Conservation (phyloP, 2,113 vertebrate genomes). For the Alethe diademata region DNA sequence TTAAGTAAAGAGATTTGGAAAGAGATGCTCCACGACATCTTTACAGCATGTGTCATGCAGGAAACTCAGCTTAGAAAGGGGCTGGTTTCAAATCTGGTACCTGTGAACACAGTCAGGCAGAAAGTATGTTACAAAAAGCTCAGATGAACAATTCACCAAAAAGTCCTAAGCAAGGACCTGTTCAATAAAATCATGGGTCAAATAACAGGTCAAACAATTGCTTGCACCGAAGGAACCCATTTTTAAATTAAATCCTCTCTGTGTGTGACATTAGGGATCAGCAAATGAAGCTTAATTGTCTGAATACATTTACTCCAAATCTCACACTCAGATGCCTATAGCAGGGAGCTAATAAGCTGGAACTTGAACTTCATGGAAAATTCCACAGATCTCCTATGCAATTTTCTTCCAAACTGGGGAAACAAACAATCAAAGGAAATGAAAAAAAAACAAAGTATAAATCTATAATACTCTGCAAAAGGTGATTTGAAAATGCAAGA, state of each 20-base stretch:
- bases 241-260: slow-evolving; percentile 10
- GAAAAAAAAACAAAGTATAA: background rate
- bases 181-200: background rate
- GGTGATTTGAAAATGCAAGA: background rate
- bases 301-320: slow-evolving; percentile 25
- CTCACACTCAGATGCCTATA: background rate
- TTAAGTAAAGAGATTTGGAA: background rate
- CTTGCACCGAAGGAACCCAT: background rate
- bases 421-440: background rate
- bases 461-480: background rate
- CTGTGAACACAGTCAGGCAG: background rate
- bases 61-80: background rate
- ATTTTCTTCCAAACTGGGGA: background rate
- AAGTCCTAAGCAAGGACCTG: background rate
- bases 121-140: background rate
- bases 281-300: slow-evolving; percentile 49
- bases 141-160: background rate
- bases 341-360: background rate
- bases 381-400: background rate
- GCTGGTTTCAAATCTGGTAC: background rate
- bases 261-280: slow-evolving; percentile 21
- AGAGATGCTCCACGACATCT: background rate
- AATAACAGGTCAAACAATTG: background rate
- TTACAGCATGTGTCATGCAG: background rate
- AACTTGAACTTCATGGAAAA: background rate